Evolutionary conservation across 2,888 invertebrate genomes (phyloP).

Genomic region (Sinopyrophorus schimmeli): DNA sequence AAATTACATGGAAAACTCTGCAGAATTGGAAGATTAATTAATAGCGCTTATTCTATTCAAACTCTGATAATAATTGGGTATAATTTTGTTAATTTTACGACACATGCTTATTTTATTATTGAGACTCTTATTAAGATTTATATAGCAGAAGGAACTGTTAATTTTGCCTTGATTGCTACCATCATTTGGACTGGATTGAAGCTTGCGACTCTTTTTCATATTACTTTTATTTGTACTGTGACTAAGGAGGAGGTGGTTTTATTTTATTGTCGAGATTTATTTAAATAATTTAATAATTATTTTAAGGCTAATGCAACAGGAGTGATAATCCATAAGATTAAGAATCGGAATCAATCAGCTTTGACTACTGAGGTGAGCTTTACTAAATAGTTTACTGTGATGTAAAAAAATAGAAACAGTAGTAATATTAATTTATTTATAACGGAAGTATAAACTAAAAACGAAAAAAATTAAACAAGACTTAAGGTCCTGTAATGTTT

Average conservation of each 20-base stretch:
- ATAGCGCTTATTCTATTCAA: conserved; percentile 25
- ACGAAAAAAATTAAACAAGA: no score
- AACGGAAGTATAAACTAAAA: no score
- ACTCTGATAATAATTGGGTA: conserved; percentile 25
- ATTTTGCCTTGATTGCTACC: conserved; percentile 25
- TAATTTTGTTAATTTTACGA: conserved; percentile 31
- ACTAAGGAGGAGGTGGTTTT: conserved; percentile 29
- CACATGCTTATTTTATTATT: conserved; percentile 32
- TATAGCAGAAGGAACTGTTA: conserved; percentile 14
- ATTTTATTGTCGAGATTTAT: background rate
- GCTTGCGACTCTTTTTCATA: conserved; percentile 18
- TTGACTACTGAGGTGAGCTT: conserved; percentile 2
- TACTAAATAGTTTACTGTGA: background rate
- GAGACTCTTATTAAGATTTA: conserved; percentile 27
- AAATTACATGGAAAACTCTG: conserved; percentile 27
- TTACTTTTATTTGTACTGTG: conserved; percentile 24
- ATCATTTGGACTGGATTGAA: conserved; percentile 31
- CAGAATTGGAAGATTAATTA: conserved; percentile 17
- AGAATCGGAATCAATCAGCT: background rate
- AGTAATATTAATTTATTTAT: no score
- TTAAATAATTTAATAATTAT: background rate
- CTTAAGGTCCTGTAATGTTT: no score
- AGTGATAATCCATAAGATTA: conserved; percentile 7
- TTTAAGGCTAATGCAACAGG: conserved; percentile 2
- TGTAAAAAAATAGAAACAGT: background rate